Evolutionary conservation across 1,140 invertebrate species (phyloP), one percentile per base, ranked within the genome.

Genomic region (Solen grandis): DNA sequence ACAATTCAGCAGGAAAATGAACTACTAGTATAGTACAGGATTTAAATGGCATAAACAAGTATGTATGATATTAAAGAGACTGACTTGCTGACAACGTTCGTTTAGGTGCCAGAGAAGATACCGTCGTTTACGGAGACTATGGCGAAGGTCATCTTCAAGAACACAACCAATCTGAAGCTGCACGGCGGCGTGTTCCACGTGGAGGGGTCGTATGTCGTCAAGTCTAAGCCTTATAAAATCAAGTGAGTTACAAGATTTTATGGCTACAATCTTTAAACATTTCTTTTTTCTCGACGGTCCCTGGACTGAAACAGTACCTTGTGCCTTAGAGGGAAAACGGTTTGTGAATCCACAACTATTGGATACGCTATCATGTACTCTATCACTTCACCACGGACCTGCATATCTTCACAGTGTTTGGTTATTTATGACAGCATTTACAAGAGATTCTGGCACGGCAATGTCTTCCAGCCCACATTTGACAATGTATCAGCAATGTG

Each of bases 101-200:
- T 69, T 35, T 36, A 82, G 80, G 65, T 75, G 16, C 70, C 70
- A 69, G 63, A 74, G 22, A 82, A 69, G 38, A 54, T 74, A 16
- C 54, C 46, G 22, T 75, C 63, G 0, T n/a, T 2, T 3, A 22
- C n/a, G 25, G 72, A 74, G n/a, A 54, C 72, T 8, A 62, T 8
- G 3, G 80, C 35, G 25, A 55, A 16, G 13, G 13, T 82, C 16
- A 69, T 8, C 5, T 82, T 75, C 33, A 82, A 74, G 38, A 82
- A 82, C 36, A 60, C 38, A 22, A 68, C 72, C n/a, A 73, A 63
- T 27, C 35, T 74, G 19, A 66, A 69, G 25, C 63, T 82, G 16
- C 70, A 74, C 31, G 75, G 66, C 68, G 60, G 70, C 25, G 80
- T 82, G 22, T 82, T 82, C 72, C 62, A 75, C 41, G 55, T 82